phyloP scores from a whole-genome alignment of 2,888 invertebrate genomes.

The Ferdinandea cuprea region DNA sequence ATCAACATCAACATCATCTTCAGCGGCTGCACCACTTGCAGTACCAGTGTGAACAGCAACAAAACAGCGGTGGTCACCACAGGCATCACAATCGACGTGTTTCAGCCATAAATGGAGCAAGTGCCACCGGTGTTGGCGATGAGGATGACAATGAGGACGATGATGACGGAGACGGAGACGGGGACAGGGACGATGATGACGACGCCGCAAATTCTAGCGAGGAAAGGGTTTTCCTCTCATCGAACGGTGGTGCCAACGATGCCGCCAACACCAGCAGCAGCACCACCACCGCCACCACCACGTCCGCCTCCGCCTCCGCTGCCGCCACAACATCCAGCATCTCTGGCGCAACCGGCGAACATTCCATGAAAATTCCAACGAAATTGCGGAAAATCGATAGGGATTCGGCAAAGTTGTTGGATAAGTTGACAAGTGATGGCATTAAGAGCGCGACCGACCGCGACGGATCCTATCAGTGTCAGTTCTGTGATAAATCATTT shows the following conservation, averaged over 20 bases:
- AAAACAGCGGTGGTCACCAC: conserved; percentile 67
- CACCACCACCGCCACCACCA: conserved; percentile 47
- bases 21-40: conserved; percentile 69
- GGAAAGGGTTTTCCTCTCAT: conserved; percentile 67
- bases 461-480: conserved; percentile 93
- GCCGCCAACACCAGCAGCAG: conserved; percentile 62
- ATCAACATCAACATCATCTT: conserved; percentile 74
- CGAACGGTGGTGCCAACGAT: conserved; percentile 70
- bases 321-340: conserved; percentile 72
- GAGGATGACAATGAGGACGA: conserved; percentile 70
- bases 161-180: conserved; percentile 45
- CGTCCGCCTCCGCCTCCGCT: too few relatives aligned
- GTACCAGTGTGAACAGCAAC: conserved; percentile 73
- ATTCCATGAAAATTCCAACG: conserved; percentile 80
- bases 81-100: conserved; percentile 75
- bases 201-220: conserved; percentile 72
- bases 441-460: conserved; percentile 79
- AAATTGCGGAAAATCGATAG: conserved; percentile 83
- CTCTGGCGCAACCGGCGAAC: conserved; percentile 78
- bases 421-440: conserved; percentile 83
- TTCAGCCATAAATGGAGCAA: conserved; percentile 73
- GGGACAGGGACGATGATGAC: conserved; percentile 69
- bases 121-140: conserved; percentile 59
- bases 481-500: conserved; percentile 96
- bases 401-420: conserved; percentile 83